A percentile compares a stretch with the other conserved stretches of the same genome.
These are phyloP conservation scores for Periophthalmodon schlosseri DNA, from an alignment of 2,113 vertebrate species.

Conservation along the genomic window DNA sequence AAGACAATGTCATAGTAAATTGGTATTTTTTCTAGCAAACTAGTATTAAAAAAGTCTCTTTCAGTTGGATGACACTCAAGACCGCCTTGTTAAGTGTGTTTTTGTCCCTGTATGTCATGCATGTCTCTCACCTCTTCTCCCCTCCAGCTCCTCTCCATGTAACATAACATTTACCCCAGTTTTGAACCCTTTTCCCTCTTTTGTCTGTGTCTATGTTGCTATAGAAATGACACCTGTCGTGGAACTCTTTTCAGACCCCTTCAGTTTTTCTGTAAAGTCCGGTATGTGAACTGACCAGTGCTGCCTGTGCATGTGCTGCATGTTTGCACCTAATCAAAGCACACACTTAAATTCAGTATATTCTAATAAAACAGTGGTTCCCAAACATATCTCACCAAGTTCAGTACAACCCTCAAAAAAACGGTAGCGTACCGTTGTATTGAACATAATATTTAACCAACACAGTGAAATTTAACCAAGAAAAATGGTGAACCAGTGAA, in stretches of 20 bases:
- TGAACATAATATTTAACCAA: neutral
- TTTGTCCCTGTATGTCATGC: constrained; percentile 57
- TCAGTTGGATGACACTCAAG: constrained; percentile 51
- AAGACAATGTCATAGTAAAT: neutral
- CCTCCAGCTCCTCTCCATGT: constrained; percentile 36
- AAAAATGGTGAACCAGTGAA: no score
- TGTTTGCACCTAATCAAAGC: constrained; percentile 56
- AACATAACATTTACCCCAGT: constrained; percentile 38
- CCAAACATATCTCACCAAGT: neutral
- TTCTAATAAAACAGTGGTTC: neutral
- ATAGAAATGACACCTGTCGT: constrained; percentile 79
- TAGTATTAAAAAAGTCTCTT: constrained; percentile 29
- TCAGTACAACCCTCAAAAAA: neutral
- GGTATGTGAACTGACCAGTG: constrained; percentile 77
- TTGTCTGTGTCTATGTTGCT: constrained; percentile 74
- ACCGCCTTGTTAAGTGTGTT: constrained; percentile 43
- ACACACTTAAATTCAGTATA: constrained; percentile 39
- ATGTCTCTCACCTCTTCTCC: constrained; percentile 43
- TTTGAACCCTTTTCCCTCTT: constrained; percentile 59
- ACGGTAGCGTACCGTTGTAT: neutral
- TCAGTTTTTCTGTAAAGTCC: constrained; percentile 81
- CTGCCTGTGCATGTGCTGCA: constrained; percentile 69
- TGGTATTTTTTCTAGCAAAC: constrained; percentile 1
- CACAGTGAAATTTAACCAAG: no score
- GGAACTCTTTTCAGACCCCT: constrained; percentile 81